Evolutionary conservation across 64 coral and sea anemone species (phyloP).

Genomic region (Porites australiensis): DNA sequence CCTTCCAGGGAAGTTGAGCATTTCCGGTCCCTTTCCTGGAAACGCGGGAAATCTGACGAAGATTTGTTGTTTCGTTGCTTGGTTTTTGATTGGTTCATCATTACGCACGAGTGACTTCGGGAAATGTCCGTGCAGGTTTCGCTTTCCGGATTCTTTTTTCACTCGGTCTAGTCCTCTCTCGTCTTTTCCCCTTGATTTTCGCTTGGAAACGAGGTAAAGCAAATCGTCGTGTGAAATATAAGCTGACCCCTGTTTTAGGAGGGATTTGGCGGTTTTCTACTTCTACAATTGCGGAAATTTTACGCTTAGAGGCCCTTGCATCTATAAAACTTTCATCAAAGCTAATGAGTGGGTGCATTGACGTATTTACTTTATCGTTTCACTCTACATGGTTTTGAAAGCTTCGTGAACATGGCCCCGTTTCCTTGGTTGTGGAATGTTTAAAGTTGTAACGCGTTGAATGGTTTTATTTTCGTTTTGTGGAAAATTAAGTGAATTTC

Average conservation of each 20-base stretch:
- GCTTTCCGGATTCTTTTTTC: background rate
- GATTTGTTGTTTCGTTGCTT: background rate
- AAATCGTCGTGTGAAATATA: conserved; percentile 5
- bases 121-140: background rate
- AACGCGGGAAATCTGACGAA: conserved; percentile 5
- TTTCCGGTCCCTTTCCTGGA: conserved; percentile 36
- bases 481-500: background rate
- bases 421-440: background rate
- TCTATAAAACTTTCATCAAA: background rate
- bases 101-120: background rate
- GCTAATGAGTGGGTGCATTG: conserved; percentile 24
- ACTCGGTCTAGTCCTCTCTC: conserved; percentile 17
- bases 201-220: background rate
- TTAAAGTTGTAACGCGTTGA: background rate
- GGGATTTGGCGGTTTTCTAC: background rate
- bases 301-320: background rate
- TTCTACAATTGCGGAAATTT: conserved; percentile 27
- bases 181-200: background rate
- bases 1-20: background rate
- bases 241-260: background rate
- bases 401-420: background rate
- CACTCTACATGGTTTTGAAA: background rate
- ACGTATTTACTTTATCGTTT: conserved; percentile 21
- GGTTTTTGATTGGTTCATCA: background rate
- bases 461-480: background rate